A percentile compares a stretch with the other conserved stretches of the same genome.
Evolutionary conservation across 2,113 vertebrate genomes (phyloP).

Genomic region (Dissostichus mawsoni): DNA sequence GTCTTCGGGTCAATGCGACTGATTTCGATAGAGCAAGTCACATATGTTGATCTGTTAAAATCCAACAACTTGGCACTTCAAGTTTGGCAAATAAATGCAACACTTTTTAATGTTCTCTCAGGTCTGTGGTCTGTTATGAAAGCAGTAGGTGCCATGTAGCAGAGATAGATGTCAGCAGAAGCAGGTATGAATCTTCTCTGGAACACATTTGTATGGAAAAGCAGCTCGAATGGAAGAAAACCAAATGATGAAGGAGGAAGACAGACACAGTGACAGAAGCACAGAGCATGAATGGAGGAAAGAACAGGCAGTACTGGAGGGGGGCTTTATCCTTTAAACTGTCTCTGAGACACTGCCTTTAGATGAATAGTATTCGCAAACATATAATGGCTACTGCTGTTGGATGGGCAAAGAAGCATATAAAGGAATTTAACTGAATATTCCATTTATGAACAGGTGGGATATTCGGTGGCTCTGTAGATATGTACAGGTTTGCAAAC

Average conservation of each 20-base stretch:
- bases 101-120: slow-evolving; percentile 1
- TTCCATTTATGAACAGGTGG: neutral
- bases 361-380: slow-evolving; percentile 57
- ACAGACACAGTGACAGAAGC: slow-evolving; percentile 49
- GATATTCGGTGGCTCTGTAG: neutral
- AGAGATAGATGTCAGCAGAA: slow-evolving; percentile 51
- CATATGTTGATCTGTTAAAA: neutral
- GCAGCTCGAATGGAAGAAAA: slow-evolving; percentile 65
- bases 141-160: slow-evolving; percentile 36
- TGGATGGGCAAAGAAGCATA: neutral
- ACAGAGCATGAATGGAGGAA: slow-evolving; percentile 50
- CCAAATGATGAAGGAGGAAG: slow-evolving; percentile 51
- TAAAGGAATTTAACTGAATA: neutral
- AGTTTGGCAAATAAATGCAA: slow-evolving; percentile 24
- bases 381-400: neutral
- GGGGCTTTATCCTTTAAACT: neutral
- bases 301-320: slow-evolving; percentile 33
- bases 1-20: too few species aligned
- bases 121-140: slow-evolving; percentile 21
- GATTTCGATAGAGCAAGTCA: too few species aligned
- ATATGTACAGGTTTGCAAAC: too few species aligned
- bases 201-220: slow-evolving; percentile 82
- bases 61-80: neutral
- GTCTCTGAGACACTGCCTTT: neutral
- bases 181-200: slow-evolving; percentile 53